Percentiles rank a stretch among this genome's conserved stretches.
Conservation (phyloP, 2,888 invertebrate genomes). For the Colletes collaris region DNA sequence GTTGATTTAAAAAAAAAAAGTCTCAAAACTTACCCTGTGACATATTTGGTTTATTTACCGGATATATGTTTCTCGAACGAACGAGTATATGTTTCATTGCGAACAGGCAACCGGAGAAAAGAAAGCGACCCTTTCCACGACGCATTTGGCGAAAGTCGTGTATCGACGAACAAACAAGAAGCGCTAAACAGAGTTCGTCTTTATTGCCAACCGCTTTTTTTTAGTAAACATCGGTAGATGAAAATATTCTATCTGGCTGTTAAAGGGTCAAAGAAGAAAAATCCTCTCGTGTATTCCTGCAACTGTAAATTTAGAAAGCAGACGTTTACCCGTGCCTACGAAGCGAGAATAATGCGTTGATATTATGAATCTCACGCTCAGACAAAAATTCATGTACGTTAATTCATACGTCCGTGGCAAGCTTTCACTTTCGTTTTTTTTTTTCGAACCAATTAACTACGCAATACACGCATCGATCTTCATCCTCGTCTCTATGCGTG, state of each 20-base stretch:
- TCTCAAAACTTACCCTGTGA: too few relatives aligned
- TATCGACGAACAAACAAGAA: constrained; percentile 21
- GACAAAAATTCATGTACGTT: constrained; percentile 54
- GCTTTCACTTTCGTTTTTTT: constrained; percentile 37
- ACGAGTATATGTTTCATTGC: background rate
- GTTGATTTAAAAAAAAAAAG: too few relatives aligned
- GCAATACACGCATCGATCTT: background rate
- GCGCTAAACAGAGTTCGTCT: constrained; percentile 28
- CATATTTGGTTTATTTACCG: background rate
- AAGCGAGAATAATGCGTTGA: constrained; percentile 6
- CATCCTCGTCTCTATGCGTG: background rate
- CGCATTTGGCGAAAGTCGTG: constrained; percentile 56
- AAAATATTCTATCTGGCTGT: too few relatives aligned
- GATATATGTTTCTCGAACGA: background rate
- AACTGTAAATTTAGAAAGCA: background rate
- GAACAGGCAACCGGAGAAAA: constrained; percentile 18
- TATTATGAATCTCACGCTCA: constrained; percentile 26
- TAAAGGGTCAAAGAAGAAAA: too few relatives aligned
- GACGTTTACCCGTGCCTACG: background rate
- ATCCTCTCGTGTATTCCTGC: too few relatives aligned
- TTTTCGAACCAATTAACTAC: constrained; percentile 7
- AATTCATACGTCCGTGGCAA: constrained; percentile 53
- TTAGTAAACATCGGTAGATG: too few relatives aligned
- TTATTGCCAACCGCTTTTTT: background rate
- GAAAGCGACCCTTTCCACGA: constrained; percentile 49